A percentile compares a stretch with the other conserved stretches of the same genome.
phyloP scores from a whole-genome alignment of 2,888 invertebrate genomes.

The Odontothrips loti region DNA sequence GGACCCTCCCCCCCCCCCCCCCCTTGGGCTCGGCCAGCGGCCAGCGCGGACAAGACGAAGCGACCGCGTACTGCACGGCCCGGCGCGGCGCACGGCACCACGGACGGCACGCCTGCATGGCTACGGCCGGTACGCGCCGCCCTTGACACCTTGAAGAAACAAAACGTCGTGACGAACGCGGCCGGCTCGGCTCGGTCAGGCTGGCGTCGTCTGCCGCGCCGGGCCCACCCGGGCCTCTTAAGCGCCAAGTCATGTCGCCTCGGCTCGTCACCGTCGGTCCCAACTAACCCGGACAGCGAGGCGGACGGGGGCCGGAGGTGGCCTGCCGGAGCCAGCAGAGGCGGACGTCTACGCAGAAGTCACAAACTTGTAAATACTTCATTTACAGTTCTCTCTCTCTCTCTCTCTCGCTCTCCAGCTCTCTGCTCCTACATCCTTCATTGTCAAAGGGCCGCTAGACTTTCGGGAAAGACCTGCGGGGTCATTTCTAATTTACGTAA shows the following conservation, averaged over 20 bases:
- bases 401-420: background rate
- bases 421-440: no score
- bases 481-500: no score
- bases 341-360: background rate
- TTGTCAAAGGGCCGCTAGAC: no score
- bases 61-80: background rate
- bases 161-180: background rate
- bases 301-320: background rate
- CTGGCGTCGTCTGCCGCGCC: background rate
- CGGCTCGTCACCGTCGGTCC: no score
- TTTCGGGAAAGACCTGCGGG: no score
- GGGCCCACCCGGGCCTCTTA: background rate
- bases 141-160: slow-evolving; percentile 10
- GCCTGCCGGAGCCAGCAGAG: background rate
- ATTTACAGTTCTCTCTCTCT: background rate
- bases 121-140: background rate
- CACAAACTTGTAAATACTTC: background rate
- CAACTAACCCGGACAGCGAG: background rate
- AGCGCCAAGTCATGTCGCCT: background rate
- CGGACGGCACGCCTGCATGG: background rate
- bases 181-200: background rate
- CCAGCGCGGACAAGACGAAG: background rate
- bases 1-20: background rate
- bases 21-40: background rate
- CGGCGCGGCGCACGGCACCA: background rate